Evolutionary conservation across 2,113 vertebrate genomes (phyloP).

Genomic region (Saimiri boliviensis): DNA sequence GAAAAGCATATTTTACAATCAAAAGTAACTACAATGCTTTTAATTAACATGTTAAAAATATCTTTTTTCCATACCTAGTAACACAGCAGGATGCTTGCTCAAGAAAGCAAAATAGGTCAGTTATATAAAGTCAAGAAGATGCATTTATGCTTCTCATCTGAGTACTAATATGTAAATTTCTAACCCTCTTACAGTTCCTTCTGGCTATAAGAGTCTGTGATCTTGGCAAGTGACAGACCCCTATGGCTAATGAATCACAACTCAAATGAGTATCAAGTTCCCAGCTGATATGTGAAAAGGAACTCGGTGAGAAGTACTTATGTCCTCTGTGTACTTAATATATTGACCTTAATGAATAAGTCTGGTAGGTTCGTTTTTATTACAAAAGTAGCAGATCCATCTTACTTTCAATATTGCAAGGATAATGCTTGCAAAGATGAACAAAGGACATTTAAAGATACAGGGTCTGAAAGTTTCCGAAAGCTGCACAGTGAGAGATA

Average conservation of each 20-base stretch:
- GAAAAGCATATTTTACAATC: constrained; percentile 19
- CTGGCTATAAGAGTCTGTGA: not conserved
- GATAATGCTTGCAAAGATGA: not conserved
- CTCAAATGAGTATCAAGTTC: not conserved
- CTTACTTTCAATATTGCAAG: not conserved
- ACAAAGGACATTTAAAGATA: not conserved
- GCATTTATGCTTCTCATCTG: not conserved
- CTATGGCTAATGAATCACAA: not conserved
- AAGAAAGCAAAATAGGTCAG: not conserved
- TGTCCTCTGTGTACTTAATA: not conserved
- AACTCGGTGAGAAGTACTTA: not conserved
- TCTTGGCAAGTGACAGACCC: not conserved
- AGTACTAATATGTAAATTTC: not conserved
- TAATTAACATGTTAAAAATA: constrained; percentile 28
- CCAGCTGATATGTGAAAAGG: not conserved
- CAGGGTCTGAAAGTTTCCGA: not conserved
- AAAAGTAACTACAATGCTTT: not conserved
- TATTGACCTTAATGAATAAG: constrained; percentile 41
- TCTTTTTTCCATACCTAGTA: not conserved
- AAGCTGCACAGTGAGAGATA: not conserved
- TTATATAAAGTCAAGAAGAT: not conserved
- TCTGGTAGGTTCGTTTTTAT: not conserved
- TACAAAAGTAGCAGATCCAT: constrained; percentile 17
- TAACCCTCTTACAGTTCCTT: not conserved
- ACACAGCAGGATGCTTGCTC: not conserved